Evolutionary conservation across 37 sponge, comb jelly and placozoan species (phyloP).

Genomic region (Beroe forskalii): DNA sequence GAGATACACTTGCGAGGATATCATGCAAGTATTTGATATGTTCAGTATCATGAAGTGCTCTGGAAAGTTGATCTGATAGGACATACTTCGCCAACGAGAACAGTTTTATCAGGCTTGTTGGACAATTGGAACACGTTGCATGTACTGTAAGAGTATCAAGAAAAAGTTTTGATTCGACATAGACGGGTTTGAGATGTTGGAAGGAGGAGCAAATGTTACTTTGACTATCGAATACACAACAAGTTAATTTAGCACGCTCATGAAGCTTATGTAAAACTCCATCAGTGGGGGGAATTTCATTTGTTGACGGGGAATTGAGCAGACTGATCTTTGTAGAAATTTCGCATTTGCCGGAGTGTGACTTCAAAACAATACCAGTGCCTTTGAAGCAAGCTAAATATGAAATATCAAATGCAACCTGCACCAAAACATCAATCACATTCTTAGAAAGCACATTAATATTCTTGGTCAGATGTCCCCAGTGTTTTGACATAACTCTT

Average conservation of each 20-base stretch:
- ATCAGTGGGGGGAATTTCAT: constrained; percentile 16
- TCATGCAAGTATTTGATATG: background rate
- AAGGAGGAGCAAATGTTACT: background rate
- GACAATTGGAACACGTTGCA: background rate
- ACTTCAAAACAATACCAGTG: background rate
- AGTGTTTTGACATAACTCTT: background rate
- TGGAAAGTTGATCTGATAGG: background rate
- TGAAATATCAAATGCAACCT: background rate
- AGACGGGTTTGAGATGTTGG: background rate
- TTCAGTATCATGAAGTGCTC: background rate
- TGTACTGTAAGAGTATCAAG: background rate
- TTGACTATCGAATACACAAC: background rate
- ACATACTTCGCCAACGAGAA: background rate
- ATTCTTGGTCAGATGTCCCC: background rate
- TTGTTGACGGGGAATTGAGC: background rate
- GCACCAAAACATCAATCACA: background rate
- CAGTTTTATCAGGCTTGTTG: background rate
- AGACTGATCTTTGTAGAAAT: background rate
- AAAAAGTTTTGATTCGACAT: background rate
- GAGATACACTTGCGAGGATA: background rate
- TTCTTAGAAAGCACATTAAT: background rate
- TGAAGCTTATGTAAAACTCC: background rate
- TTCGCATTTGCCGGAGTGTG: background rate
- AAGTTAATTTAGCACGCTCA: background rate
- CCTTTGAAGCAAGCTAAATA: constrained; percentile 6